These are phyloP conservation scores for Sporophila hypoxantha DNA, from an alignment of 2,113 vertebrate genomes.

Conservation along the genomic window DNA sequence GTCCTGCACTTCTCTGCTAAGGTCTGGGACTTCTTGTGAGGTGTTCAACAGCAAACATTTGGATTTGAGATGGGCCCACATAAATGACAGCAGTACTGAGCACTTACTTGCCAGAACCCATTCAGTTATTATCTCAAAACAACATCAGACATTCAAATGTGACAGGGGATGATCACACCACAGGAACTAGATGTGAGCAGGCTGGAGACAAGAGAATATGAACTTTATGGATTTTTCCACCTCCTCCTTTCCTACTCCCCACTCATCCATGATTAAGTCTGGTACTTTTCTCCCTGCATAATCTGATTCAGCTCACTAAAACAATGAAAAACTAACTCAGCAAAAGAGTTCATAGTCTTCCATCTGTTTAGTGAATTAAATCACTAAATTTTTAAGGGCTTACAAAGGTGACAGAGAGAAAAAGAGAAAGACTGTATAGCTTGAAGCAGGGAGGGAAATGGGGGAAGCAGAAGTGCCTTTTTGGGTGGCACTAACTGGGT, in stretches of 20 bases:
- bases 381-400: background rate
- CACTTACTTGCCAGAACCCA: background rate
- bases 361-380: constrained; percentile 6
- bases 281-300: background rate
- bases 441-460: background rate
- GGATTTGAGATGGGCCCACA: background rate
- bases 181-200: background rate
- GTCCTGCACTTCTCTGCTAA: background rate
- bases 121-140: background rate
- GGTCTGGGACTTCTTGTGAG: background rate
- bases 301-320: constrained; percentile 3
- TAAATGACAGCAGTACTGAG: background rate
- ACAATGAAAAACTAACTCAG: background rate
- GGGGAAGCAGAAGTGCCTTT: background rate
- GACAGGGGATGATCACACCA: background rate
- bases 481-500: background rate
- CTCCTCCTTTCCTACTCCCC: background rate
- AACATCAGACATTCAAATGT: background rate
- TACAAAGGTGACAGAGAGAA: background rate
- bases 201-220: background rate
- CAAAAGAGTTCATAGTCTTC: background rate
- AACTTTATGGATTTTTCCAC: background rate
- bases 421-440: background rate
- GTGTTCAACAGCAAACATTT: background rate
- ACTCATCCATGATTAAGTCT: background rate